phyloP scores from a whole-genome alignment of 1,140 invertebrate species.

The Trichoplusia ni region DNA sequence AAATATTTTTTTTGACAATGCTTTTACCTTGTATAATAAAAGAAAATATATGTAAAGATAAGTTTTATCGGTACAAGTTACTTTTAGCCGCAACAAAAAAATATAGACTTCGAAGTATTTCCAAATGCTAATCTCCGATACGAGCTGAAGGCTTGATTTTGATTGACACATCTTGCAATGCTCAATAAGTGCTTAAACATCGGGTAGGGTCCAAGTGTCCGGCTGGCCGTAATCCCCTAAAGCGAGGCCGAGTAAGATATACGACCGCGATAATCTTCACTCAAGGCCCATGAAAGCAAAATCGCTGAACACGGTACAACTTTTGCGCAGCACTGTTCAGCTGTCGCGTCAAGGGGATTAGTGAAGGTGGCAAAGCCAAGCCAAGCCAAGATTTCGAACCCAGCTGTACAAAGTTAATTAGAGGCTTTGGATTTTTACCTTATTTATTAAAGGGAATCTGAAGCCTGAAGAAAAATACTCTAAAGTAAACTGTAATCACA shows the following conservation, averaged over 20 bases:
- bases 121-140: constrained; percentile 5
- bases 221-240: constrained; percentile 32
- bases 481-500: too few species aligned
- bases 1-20: too few species aligned
- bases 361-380: constrained; percentile 1
- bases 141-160: constrained; percentile 12
- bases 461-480: too few species aligned
- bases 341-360: constrained; percentile 23
- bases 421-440: background rate
- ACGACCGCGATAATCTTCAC: constrained; percentile 41
- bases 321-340: constrained; percentile 16
- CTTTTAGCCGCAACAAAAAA: background rate
- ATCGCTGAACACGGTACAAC: constrained; percentile 38
- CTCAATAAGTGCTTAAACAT: constrained; percentile 29
- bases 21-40: too few species aligned
- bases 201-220: constrained; percentile 26
- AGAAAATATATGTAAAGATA: background rate
- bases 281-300: constrained; percentile 35
- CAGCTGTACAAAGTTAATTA: constrained; percentile 7
- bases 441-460: too few species aligned
- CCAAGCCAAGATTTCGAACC: constrained; percentile 4
- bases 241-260: constrained; percentile 37
- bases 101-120: background rate
- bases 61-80: background rate
- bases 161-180: constrained; percentile 32